Evolutionary conservation across 1,140 invertebrate genomes (phyloP), one percentile per base, ranked within the genome.

Genomic region (Eupristina koningsbergeri): DNA sequence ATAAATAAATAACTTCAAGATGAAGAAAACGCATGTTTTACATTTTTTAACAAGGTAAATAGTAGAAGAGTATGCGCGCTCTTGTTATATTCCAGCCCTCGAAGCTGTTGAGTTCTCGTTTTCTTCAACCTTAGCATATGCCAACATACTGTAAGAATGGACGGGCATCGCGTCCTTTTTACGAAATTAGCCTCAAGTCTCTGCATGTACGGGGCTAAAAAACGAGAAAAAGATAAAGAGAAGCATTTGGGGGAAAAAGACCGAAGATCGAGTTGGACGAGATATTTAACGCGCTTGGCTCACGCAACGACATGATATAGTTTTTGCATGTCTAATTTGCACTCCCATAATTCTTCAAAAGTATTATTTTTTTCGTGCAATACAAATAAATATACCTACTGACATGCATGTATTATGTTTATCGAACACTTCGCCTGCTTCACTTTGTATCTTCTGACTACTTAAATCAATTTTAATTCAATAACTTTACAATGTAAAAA

Each of bases 11-110:
- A 31, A 50, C 31, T 67, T 67, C 17, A 67, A 67, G 22, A 73
- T 26, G 34, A 61, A 58, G 85, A 79, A 58, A 73, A 79, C 63
- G 63, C 31, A 63, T 83, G 83, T 88, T 87, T 87, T 90, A 88
- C 89, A 90, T 83, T 89, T 89, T 90, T 89, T 88, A 89, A 89
- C 88, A 87, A 88, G 87, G 84, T 88, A 85, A 83, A 73, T 83
- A 83, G 50, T 81, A 73, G 83, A 87, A 87, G 88, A 86, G 80
- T 84, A 83, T 84, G 53, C 82, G 82, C 83, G 84, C 87, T 84
- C 80, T 86, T 83, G 67, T 85, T 84, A 73, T 80, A 79, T 76
- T 78, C 85, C 36, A 86, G 85, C 85, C 69, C 73, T 83, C 41
- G 29, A 15, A 75, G 73, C 58, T 63, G 50, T 73, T 34, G 63